Evolutionary conservation across 2,888 invertebrate species (phyloP).

Genomic region (Heteropelma amictum): DNA sequence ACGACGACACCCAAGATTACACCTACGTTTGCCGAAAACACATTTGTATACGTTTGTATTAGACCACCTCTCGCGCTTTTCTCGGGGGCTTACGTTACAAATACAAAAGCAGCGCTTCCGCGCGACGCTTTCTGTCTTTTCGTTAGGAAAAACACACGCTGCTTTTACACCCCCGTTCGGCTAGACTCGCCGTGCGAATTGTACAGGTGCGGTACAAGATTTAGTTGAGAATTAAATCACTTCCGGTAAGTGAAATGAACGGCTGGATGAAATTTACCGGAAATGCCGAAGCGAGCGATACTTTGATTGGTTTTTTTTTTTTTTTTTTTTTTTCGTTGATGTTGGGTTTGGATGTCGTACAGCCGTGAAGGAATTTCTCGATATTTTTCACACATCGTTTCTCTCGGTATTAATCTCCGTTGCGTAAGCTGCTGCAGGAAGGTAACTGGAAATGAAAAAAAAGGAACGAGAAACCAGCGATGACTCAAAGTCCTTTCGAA

Average conservation of each 20-base stretch:
- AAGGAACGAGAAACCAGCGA: constrained; percentile 37
- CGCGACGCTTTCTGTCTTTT: neutral
- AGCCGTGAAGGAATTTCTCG: neutral
- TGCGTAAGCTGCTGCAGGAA: constrained; percentile 6
- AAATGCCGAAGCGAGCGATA: too few relatives aligned
- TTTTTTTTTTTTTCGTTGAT: too few relatives aligned
- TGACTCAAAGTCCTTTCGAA: constrained; percentile 34
- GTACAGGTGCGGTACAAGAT: too few relatives aligned
- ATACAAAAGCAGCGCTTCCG: neutral
- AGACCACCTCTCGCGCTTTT: neutral
- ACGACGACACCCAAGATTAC: neutral
- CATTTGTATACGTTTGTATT: constrained; percentile 47
- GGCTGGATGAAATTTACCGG: too few relatives aligned
- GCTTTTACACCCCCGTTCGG: too few relatives aligned
- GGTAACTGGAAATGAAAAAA: neutral
- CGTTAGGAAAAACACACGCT: too few relatives aligned
- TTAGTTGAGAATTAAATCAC: too few relatives aligned
- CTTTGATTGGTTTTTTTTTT: too few relatives aligned
- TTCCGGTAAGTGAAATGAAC: too few relatives aligned
- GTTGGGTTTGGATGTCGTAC: too few relatives aligned
- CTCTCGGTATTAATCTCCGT: constrained; percentile 16
- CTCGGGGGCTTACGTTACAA: constrained; percentile 1
- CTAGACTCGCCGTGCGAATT: too few relatives aligned
- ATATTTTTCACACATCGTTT: constrained; percentile 7
- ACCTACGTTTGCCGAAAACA: neutral